A percentile compares a stretch with the other conserved stretches of the same genome.
Evolutionary conservation across 2,113 vertebrate species (phyloP).

Genomic region (Pogona vitticeps): DNA sequence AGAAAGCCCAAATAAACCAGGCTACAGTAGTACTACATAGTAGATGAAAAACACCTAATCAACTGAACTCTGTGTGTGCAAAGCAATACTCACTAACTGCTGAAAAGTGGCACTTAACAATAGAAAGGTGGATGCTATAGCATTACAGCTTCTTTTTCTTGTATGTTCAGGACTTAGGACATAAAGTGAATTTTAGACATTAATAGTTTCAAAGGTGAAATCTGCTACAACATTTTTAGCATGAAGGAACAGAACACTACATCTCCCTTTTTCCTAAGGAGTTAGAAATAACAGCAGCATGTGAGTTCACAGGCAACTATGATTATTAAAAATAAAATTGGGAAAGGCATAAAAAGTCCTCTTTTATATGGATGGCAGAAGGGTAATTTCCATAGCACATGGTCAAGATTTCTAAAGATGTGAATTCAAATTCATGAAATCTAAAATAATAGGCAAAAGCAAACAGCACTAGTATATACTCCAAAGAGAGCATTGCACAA

Average conservation of each 20-base stretch:
- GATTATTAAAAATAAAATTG: slow-evolving; percentile 20
- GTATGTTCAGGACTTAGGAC: slow-evolving; percentile 1
- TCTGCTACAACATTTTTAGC: neutral
- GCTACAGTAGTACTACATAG: slow-evolving; percentile 24
- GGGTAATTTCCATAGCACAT: slow-evolving; percentile 39
- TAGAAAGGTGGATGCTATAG: slow-evolving; percentile 2
- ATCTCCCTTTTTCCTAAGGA: slow-evolving; percentile 38
- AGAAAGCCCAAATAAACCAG: neutral
- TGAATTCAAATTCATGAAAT: neutral
- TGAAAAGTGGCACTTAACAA: slow-evolving; percentile 7
- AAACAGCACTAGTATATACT: slow-evolving; percentile 44
- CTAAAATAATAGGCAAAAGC: slow-evolving; percentile 52
- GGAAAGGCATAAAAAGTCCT: neutral
- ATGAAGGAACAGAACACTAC: slow-evolving; percentile 16
- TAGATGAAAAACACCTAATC: slow-evolving; percentile 60
- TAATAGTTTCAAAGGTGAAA: neutral
- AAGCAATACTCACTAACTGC: slow-evolving; percentile 15
- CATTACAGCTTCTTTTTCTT: slow-evolving; percentile 21
- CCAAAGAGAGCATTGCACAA: slow-evolving; percentile 44
- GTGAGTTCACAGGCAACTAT: slow-evolving; percentile 48
- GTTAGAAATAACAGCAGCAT: slow-evolving; percentile 42
- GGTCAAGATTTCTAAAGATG: slow-evolving; percentile 27
- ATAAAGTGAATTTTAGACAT: neutral
- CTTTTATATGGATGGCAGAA: neutral
- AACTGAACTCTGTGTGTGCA: neutral